Percentiles rank a stretch among this genome's conserved stretches.
phyloP scores from a whole-genome alignment of 2,888 invertebrate genomes.

The Sepiola atlantica region DNA sequence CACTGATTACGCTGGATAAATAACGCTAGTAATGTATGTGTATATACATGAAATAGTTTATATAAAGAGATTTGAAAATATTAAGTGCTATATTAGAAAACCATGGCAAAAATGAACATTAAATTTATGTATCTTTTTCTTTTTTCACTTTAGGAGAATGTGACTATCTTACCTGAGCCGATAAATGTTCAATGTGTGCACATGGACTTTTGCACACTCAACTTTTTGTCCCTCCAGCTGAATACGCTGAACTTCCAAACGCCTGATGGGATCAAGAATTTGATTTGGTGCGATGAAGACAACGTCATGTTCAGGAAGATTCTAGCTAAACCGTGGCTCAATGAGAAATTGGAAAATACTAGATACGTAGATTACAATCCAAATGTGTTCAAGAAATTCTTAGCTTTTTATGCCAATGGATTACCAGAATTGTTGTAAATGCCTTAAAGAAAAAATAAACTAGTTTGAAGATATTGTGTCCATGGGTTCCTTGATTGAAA shows the following conservation, averaged over 20 bases:
- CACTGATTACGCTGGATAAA: no score
- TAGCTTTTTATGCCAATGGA: constrained; percentile 82
- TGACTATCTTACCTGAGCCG: constrained; percentile 79
- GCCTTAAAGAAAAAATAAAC: not conserved
- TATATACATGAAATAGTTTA: no score
- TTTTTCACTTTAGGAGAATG: constrained; percentile 77
- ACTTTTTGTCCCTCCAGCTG: constrained; percentile 89
- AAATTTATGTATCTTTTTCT: not conserved
- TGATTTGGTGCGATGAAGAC: constrained; percentile 81
- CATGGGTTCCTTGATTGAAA: not conserved
- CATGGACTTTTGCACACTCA: constrained; percentile 84
- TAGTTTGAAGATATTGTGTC: not conserved
- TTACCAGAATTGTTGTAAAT: constrained; percentile 36
- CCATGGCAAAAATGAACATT: no score
- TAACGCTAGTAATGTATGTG: no score
- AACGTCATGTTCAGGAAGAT: constrained; percentile 64
- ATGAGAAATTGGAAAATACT: constrained; percentile 81
- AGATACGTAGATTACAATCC: constrained; percentile 85
- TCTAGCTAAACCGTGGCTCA: constrained; percentile 79
- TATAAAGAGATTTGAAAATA: no score
- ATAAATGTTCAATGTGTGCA: constrained; percentile 88
- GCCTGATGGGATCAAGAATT: constrained; percentile 82
- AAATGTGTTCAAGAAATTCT: constrained; percentile 84
- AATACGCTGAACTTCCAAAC: constrained; percentile 78
- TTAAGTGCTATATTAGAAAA: no score